Evolutionary conservation across 2,113 vertebrate species (phyloP).

Genomic region (Petaurus breviceps): DNA sequence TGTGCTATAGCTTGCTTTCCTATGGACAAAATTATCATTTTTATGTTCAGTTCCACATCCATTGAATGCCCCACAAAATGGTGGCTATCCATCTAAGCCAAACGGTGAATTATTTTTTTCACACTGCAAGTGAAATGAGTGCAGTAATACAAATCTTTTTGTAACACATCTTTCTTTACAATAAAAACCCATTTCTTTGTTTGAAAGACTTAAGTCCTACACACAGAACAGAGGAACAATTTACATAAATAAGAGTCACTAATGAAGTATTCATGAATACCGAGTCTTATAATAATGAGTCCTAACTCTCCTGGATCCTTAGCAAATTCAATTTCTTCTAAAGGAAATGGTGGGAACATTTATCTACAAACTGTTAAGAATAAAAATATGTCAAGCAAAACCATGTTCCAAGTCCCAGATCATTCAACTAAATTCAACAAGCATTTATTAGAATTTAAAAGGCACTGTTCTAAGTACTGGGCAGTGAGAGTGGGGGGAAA

Average conservation of each 20-base stretch:
- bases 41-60: neutral
- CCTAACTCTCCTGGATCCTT: neutral
- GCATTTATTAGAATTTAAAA: too few species aligned
- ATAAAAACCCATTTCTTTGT: constrained; percentile 6
- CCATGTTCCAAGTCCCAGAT: too few species aligned
- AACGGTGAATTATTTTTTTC: neutral
- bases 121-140: neutral
- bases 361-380: constrained; percentile 8
- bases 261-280: constrained; percentile 13
- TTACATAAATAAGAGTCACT: constrained; percentile 5
- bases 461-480: too few species aligned
- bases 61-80: neutral
- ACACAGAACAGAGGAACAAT: neutral
- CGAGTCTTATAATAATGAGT: neutral
- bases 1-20: constrained; percentile 1
- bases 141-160: neutral
- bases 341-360: neutral
- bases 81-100: neutral
- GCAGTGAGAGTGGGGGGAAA: too few species aligned
- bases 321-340: neutral
- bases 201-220: neutral
- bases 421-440: too few species aligned
- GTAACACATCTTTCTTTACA: neutral
- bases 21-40: constrained; percentile 11
- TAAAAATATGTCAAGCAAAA: too few species aligned